Base-by-base conservation (phyloP, 1,140 invertebrate genomes). In the Calosoma granatense region DNA sequence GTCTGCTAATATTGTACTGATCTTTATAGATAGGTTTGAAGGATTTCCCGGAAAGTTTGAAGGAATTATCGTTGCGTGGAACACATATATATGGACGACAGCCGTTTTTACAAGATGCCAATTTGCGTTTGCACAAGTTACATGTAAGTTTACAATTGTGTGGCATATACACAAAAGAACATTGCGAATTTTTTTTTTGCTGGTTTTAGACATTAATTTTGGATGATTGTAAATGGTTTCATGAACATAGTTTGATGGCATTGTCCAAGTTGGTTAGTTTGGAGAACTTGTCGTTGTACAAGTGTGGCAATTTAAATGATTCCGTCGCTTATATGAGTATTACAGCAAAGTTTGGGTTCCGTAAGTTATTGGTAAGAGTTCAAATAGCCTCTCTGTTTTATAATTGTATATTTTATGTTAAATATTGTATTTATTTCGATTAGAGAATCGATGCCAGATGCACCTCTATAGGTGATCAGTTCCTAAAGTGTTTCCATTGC, bases 241-340 rank as follows among this genome's bases (percentile, higher is more conserved):
- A 65, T 43, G 59, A 60, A 22, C 61, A 59, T 56, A 61, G 60
- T 54, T 51, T 68, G 15, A 59, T 68, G 55, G 65, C 64, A 11
- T 43, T 67, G n/a, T 59, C 63, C 11, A 67, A 66, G 58, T 67
- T 64, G 58, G 56, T 58, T 41, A 60, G 63, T 23, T 58, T 68
- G 17, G 65, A 68, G 59, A 61, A 66, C 17, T 56, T 68, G 12
- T 68, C 67, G 11, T 56, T 65, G 21, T 61, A 66, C 23, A 68
- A 62, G 58, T 68, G 67, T 56, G 56, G 60, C 47, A 65, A 59
- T 36, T 36, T 67, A 22, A 59, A 60, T 20, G 57, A 63, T 43
- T 57, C 61, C 22, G 57, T 68, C 2, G 60, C 63, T 2, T 65
- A 66, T 54, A 22, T 68, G 17, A 64, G 57, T 59, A 55, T 68